Base-by-base conservation (phyloP, 2,888 invertebrate species). In the Synanthedon tipuliformis region DNA sequence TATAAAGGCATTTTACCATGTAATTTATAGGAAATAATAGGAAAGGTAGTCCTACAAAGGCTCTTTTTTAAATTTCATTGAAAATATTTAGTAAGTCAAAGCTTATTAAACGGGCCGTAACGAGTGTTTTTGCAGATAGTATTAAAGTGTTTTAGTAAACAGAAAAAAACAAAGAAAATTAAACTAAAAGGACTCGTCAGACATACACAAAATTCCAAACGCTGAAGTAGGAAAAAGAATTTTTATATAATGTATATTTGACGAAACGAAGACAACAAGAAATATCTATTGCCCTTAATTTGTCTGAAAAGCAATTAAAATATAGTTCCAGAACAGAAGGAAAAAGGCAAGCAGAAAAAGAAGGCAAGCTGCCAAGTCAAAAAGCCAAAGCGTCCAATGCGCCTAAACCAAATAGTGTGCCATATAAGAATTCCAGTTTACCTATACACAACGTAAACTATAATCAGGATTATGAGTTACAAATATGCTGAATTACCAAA, bases 271-370 rank as follows among this genome's bases (percentile, higher is more conserved):
- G 95, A 40, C 90, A 97, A 56, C 92, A 95, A 57, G 95, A 96
- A 77, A 94, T 97, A 48, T 93, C 97, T 1, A 92, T 93, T 62
- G 89, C 91, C 0, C 85, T 97, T 2, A 90, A 91, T 55, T 84
- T 97, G 8, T 93, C 93, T 1, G 97, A 97, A 69, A 89, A 96
- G 10, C 97, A 97, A 94, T 95, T 60, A 95, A 95, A 77, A 95
- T 95, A 60, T 95, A 95, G 95, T 95, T 96, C 69, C 96, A 97
- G 76, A 96, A 96, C 69, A 86, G 96, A 51, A 88, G 96, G 55
- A n/a, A n/a, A n/a, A n/a, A 97, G 97, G 96, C 97, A 97, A 72
- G 94, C 93, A 52, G 97, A 97, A 71, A 97, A 96, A 75, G 95
- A 95, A 63, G 89, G 81, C 0, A 85, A 85, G 51, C 54, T 82